A percentile compares a stretch with the other conserved stretches of the same genome.
phyloP scores from a whole-genome alignment of 2,888 invertebrate species.

The Criorhina ranunculi region DNA sequence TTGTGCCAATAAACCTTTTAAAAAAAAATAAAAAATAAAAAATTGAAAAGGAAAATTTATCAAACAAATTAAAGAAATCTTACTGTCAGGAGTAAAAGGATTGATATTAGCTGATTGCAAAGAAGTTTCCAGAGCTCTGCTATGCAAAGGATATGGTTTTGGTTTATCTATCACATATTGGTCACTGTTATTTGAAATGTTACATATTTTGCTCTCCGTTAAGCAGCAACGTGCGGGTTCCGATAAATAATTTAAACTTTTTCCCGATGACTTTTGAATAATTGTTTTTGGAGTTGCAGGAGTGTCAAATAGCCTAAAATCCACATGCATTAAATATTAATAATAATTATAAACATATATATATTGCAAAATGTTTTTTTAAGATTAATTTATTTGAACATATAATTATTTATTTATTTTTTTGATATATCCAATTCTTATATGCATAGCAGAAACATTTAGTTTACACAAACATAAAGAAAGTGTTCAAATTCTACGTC shows the following conservation, averaged over 20 bases:
- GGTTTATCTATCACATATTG: constrained; percentile 81
- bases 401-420: too few relatives aligned
- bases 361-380: not conserved
- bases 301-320: constrained; percentile 90
- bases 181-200: constrained; percentile 21
- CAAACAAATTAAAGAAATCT: constrained; percentile 73
- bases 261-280: constrained; percentile 85
- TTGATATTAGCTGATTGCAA: constrained; percentile 89
- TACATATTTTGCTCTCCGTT: constrained; percentile 37
- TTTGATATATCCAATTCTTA: too few relatives aligned
- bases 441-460: too few relatives aligned
- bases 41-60: not conserved
- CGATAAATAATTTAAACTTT: constrained; percentile 84
- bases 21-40: not conserved
- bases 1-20: constrained; percentile 82
- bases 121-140: constrained; percentile 80
- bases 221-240: constrained; percentile 13
- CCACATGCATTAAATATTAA: not conserved
- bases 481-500: too few relatives aligned
- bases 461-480: too few relatives aligned
- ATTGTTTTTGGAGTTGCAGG: constrained; percentile 94
- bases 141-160: constrained; percentile 84
- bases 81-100: constrained; percentile 93
- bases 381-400: too few relatives aligned
- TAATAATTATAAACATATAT: not conserved